These are phyloP conservation scores for Thunnus thynnus DNA, from an alignment of 2,113 vertebrate species.

Conservation along the genomic window DNA sequence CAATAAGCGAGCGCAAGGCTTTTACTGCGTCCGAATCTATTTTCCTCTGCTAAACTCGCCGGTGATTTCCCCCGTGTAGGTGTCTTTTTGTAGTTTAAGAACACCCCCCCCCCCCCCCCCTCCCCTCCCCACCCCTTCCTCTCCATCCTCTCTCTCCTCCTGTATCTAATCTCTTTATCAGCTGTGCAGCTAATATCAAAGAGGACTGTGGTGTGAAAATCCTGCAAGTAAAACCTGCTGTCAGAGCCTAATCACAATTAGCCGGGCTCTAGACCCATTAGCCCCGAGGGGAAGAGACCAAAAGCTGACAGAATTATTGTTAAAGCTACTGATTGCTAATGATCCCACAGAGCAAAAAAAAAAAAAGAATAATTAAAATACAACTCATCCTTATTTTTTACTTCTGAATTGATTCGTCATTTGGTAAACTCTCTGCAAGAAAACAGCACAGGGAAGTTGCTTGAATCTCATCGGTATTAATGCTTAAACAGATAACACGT, in stretches of 20 bases:
- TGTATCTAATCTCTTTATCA: constrained; percentile 81
- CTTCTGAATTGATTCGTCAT: constrained; percentile 1
- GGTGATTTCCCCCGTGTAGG: constrained; percentile 83
- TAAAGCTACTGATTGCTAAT: constrained; percentile 70
- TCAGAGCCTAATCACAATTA: constrained; percentile 82
- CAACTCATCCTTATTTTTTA: background rate
- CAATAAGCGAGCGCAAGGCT: constrained; percentile 78
- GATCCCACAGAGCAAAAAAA: constrained; percentile 47
- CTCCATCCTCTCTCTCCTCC: constrained; percentile 30
- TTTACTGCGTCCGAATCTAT: constrained; percentile 81
- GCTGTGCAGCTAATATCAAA: constrained; percentile 79
- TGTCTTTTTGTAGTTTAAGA: constrained; percentile 83
- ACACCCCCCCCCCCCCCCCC: constrained; percentile 36
- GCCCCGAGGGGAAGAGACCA: constrained; percentile 63
- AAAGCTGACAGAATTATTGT: constrained; percentile 69
- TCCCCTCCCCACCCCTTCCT: background rate
- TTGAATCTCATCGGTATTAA: constrained; percentile 28
- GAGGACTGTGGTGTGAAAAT: constrained; percentile 72
- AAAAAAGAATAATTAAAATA: background rate
- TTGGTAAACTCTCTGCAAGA: background rate
- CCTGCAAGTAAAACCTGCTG: constrained; percentile 78
- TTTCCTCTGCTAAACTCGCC: constrained; percentile 82
- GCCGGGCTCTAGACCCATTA: constrained; percentile 76
- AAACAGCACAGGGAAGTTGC: constrained; percentile 17
- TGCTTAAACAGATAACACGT: constrained; percentile 52